phyloP scores from a whole-genome alignment of 2,888 invertebrate species.

The Dorcus parallelipipedus region DNA sequence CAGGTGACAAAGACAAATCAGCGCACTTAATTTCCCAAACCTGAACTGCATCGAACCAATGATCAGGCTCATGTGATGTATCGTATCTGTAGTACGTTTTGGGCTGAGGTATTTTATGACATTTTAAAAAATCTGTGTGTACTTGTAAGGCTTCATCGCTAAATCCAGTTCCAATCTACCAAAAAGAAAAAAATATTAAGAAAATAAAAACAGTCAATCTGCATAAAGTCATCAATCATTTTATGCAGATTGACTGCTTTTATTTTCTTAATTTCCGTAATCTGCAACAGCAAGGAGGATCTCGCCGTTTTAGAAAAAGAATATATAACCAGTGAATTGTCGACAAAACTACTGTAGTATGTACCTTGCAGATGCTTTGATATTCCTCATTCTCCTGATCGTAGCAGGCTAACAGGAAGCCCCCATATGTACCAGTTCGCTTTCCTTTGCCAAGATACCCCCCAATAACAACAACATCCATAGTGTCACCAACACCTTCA shows the following conservation, averaged over 20 bases:
- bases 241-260: too few species aligned
- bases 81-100: slow-evolving; percentile 81
- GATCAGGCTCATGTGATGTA: slow-evolving; percentile 70
- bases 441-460: slow-evolving; percentile 92
- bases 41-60: slow-evolving; percentile 81
- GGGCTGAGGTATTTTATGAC: slow-evolving; percentile 70
- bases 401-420: slow-evolving; percentile 92
- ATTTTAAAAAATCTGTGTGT: slow-evolving; percentile 73
- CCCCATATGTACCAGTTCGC: slow-evolving; percentile 89
- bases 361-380: slow-evolving; percentile 88
- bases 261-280: too few species aligned
- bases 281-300: too few species aligned
- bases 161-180: slow-evolving; percentile 88
- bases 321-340: neutral
- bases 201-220: slow-evolving; percentile 20
- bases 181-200: slow-evolving; percentile 4
- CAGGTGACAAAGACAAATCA: slow-evolving; percentile 93
- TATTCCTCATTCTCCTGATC: slow-evolving; percentile 87
- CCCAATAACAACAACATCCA: slow-evolving; percentile 94
- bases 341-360: too few species aligned
- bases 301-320: neutral
- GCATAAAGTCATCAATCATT: too few species aligned
- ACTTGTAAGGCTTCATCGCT: slow-evolving; percentile 81
- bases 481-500: slow-evolving; percentile 92
- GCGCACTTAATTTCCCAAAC: slow-evolving; percentile 98